These are phyloP conservation scores for Melanotaenia pygmaea DNA, from an alignment of 2,797 vertebrate genomes.

Conservation along the genomic window DNA sequence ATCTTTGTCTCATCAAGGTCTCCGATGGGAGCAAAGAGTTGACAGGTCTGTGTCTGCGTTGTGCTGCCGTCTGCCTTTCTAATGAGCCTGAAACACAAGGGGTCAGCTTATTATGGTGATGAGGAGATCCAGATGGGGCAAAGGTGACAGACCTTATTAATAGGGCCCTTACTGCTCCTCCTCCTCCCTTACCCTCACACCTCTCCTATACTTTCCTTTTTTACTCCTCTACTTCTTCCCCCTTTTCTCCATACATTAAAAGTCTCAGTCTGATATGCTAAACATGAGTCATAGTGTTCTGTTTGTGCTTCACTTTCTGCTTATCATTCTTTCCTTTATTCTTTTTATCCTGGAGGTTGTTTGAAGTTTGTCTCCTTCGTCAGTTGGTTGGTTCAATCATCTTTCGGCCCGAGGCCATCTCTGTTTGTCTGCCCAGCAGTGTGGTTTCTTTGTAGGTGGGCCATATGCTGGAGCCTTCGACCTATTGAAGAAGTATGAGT, in stretches of 20 bases:
- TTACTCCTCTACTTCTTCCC: slow-evolving; percentile 22
- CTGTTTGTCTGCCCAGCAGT: slow-evolving; percentile 56
- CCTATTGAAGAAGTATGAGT: slow-evolving; percentile 19
- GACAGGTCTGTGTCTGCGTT: slow-evolving; percentile 78
- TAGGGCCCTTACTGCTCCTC: slow-evolving; percentile 59
- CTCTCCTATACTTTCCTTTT: slow-evolving; percentile 12
- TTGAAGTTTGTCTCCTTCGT: slow-evolving; percentile 59
- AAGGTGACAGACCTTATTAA: slow-evolving; percentile 85
- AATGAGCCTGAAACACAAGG: slow-evolving; percentile 86
- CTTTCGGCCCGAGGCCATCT: slow-evolving; percentile 46
- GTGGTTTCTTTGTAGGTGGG: slow-evolving; percentile 57
- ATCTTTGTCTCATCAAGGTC: slow-evolving; percentile 63
- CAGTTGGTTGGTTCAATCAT: slow-evolving; percentile 36
- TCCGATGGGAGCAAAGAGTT: slow-evolving; percentile 65
- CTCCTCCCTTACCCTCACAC: not conserved
- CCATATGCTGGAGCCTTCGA: slow-evolving; percentile 15
- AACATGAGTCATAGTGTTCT: slow-evolving; percentile 46
- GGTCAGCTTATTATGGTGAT: slow-evolving; percentile 91
- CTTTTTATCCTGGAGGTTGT: slow-evolving; percentile 48
- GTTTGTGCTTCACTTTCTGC: slow-evolving; percentile 26
- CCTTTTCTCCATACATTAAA: slow-evolving; percentile 24
- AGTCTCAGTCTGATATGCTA: slow-evolving; percentile 50
- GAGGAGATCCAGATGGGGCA: slow-evolving; percentile 77
- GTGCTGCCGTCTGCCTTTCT: slow-evolving; percentile 82
- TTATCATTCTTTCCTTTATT: slow-evolving; percentile 47